Conservation (phyloP, 2,113 vertebrate genomes). For the Turdus rufiventris region DNA sequence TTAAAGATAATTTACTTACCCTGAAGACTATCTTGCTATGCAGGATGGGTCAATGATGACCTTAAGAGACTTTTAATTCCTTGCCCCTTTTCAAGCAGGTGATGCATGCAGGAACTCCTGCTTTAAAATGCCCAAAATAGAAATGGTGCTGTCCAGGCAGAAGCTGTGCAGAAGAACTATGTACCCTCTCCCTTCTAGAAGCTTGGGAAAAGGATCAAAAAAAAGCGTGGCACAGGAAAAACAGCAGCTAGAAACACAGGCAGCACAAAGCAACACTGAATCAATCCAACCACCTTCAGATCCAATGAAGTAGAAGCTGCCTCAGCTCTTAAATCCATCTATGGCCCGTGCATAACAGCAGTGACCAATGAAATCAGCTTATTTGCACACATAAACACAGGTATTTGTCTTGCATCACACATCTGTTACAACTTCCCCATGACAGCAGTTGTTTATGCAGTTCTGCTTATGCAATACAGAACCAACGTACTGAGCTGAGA, state of each 20-base stretch:
- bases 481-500: background rate
- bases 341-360: background rate
- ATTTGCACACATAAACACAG: background rate
- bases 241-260: background rate
- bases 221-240: background rate
- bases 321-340: background rate
- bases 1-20: background rate
- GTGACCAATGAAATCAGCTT: background rate
- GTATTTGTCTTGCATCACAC: background rate
- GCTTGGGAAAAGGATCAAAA: background rate
- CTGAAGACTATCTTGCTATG: background rate
- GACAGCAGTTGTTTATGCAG: background rate
- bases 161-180: background rate
- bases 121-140: background rate
- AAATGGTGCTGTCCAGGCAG: background rate
- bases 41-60: background rate
- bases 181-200: background rate
- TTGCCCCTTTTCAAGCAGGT: background rate
- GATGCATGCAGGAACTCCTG: background rate
- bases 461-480: background rate
- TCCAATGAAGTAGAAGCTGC: background rate
- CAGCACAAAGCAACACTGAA: background rate
- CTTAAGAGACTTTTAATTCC: background rate
- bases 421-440: background rate
- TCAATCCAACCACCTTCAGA: background rate